These are phyloP conservation scores for Maconellicoccus hirsutus DNA, from an alignment of 1,140 invertebrate genomes.

Conservation along the genomic window DNA sequence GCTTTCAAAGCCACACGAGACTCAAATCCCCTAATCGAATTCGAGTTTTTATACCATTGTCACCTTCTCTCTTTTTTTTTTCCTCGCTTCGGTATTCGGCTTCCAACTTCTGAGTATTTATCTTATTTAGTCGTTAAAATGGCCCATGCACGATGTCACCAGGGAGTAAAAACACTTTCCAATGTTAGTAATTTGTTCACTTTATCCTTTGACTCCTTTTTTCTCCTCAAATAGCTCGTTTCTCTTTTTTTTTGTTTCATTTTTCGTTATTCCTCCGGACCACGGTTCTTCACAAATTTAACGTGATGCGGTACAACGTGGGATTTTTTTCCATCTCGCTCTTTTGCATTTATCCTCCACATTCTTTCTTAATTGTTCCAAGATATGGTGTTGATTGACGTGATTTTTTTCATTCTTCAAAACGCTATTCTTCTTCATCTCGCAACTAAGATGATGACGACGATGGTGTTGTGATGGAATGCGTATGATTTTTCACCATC, in stretches of 20 bases:
- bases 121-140: constrained; percentile 17
- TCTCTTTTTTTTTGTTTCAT: not conserved
- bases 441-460: too few species aligned
- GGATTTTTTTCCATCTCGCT: too few species aligned
- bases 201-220: constrained; percentile 12
- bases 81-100: not conserved
- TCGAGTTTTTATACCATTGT: not conserved
- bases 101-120: not conserved
- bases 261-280: not conserved
- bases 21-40: not conserved
- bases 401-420: too few species aligned
- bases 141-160: not conserved
- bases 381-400: too few species aligned
- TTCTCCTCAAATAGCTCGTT: not conserved
- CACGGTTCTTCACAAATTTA: too few species aligned
- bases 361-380: too few species aligned
- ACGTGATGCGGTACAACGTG: too few species aligned
- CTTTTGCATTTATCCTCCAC: too few species aligned
- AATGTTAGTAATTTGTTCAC: not conserved
- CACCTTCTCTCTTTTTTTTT: constrained; percentile 3
- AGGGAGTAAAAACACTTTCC: too few species aligned
- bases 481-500: too few species aligned
- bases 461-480: too few species aligned
- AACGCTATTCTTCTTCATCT: too few species aligned
- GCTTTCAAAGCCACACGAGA: not conserved